A percentile compares a stretch with the other conserved stretches of the same genome.
phyloP scores from a whole-genome alignment of 2,888 invertebrate genomes.

The Cylindroiulus punctatus region DNA sequence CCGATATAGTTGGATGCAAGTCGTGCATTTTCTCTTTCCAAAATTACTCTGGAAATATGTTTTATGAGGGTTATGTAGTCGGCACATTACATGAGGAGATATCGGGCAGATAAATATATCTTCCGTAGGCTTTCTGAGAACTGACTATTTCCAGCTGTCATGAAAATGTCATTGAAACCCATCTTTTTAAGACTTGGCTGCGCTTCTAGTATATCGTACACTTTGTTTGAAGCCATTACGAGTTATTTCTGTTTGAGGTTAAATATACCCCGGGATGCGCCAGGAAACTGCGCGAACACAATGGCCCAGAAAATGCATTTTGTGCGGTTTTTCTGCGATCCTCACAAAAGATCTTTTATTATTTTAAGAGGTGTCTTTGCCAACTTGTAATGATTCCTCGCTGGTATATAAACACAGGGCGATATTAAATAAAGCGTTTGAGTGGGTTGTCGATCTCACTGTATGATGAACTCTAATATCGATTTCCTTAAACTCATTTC shows the following conservation, averaged over 20 bases:
- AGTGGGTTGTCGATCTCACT: background rate
- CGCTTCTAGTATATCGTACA: slow-evolving; percentile 4
- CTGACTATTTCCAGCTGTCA: slow-evolving; percentile 10
- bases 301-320: slow-evolving; percentile 18
- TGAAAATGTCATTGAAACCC: slow-evolving; percentile 18
- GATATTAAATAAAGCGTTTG: background rate
- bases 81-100: background rate
- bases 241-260: slow-evolving; percentile 18
- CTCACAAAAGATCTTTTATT: slow-evolving; percentile 2
- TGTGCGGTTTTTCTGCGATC: slow-evolving; percentile 1
- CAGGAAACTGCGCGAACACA: slow-evolving; percentile 3
- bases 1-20: too few species aligned
- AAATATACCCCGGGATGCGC: background rate
- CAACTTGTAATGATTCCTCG: slow-evolving; percentile 10
- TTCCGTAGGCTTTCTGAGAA: background rate
- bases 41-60: background rate
- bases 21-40: too few species aligned
- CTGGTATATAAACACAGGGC: background rate
- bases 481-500: background rate
- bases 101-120: background rate
- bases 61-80: background rate
- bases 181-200: slow-evolving; percentile 18
- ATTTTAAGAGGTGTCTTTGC: slow-evolving; percentile 18
- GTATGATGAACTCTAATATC: slow-evolving; percentile 4
- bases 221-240: slow-evolving; percentile 18